A percentile compares a stretch with the other conserved stretches of the same genome.
Conservation (phyloP, 2,797 vertebrate genomes). For the Muscicapa comitata region DNA sequence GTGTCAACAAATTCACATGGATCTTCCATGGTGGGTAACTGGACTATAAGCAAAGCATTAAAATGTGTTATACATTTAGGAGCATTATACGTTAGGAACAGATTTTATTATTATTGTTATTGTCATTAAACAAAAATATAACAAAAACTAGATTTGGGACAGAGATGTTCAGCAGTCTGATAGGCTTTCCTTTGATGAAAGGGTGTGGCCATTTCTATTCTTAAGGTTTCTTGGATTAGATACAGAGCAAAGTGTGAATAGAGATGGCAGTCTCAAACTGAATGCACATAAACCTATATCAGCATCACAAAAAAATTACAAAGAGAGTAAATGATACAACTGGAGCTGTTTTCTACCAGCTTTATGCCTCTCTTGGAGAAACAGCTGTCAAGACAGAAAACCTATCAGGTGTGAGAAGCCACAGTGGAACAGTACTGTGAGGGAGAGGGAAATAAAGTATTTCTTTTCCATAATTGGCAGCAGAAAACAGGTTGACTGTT, state of each 20-base stretch:
- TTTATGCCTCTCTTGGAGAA: neutral
- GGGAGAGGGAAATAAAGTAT: neutral
- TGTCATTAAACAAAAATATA: neutral
- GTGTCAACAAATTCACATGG: neutral
- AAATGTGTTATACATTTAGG: neutral
- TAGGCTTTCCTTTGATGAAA: neutral
- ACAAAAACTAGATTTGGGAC: neutral
- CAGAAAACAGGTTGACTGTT: neutral
- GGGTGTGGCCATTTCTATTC: neutral
- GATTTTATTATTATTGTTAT: neutral
- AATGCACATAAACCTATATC: rapidly evolving
- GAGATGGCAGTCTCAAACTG: neutral
- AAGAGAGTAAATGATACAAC: neutral
- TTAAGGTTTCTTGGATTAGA: neutral
- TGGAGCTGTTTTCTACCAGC: neutral
- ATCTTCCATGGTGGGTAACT: neutral
- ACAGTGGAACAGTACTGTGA: neutral
- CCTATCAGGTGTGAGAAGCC: neutral
- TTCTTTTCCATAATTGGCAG: neutral
- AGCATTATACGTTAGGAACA: neutral
- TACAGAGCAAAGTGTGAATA: neutral
- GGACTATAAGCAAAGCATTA: neutral
- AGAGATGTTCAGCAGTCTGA: neutral
- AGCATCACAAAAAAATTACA: neutral
- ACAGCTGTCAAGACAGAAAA: neutral